Evolutionary conservation across 2,113 vertebrate genomes (phyloP), one percentile per base, ranked within the genome.

Genomic region (Megaceryle maxima): DNA sequence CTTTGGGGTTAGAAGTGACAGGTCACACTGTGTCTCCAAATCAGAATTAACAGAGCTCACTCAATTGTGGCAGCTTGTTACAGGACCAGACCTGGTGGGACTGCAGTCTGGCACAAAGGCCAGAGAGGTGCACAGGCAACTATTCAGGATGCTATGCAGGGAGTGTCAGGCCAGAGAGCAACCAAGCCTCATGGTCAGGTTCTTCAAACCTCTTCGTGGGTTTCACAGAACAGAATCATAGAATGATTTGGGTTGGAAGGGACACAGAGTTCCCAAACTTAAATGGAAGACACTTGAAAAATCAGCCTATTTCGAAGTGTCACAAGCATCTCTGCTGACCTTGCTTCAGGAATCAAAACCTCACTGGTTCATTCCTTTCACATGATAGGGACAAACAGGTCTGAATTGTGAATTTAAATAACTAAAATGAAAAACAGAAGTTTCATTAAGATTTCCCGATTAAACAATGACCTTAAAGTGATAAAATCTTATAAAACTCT

Each of bases 101-200:
- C 39, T 26, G 5, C 43, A 41, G 29, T n/a, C 28, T 9, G 29
- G 39, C 7, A 4, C 51, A n/a, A n/a, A n/a, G 39, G n/a, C 37
- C 66, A 53, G 29, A 50, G 43, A 55, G 70, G 51, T 31, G 8
- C 0, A 0, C 10, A 13, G 10, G 18, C 16, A 2, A 2, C 2
- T 0, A 17, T 62, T 41, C 1, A 1, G 26, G n/a, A 51, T 7
- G 20, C 22, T 19, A 20, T 1, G 0, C 39, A 9, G 29, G 25
- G 39, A 5, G 1, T 13, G 2, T 50, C 48, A 43, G 41, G 55
- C 35, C 5, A 0, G 37, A 68, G 35, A 57, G 22, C 25, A 56
- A 29, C 14, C 33, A 25, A 46, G 37, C 31, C 48, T 39, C 4
- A 0, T 9, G 18, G 31, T 44, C 55, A 68, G 48, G 26, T 26